Percentiles rank a stretch among this genome's conserved stretches.
These are phyloP conservation scores for Ectropis grisescens DNA, from an alignment of 1,140 invertebrate genomes.

Conservation along the genomic window DNA sequence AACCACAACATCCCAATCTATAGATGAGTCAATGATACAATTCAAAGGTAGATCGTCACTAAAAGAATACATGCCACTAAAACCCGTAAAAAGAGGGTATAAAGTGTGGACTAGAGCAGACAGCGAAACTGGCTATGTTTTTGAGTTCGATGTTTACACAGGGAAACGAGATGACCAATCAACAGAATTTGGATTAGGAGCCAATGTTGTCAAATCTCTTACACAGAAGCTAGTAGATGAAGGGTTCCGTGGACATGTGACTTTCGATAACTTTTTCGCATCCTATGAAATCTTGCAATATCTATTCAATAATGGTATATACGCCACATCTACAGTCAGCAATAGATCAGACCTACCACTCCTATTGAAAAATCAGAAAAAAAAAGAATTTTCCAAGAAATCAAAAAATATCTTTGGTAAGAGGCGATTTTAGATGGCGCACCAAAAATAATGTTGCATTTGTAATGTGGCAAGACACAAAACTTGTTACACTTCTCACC, in stretches of 20 bases:
- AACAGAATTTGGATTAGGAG: too few relatives aligned
- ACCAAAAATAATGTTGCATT: not conserved
- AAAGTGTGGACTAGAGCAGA: not conserved
- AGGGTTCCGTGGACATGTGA: too few relatives aligned
- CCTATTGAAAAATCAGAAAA: conserved; percentile 1
- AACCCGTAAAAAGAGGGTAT: not conserved
- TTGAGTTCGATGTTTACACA: not conserved
- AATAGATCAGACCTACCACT: conserved; percentile 2
- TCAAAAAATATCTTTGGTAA: too few relatives aligned
- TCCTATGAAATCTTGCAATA: too few relatives aligned
- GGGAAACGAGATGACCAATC: not conserved
- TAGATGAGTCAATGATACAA: not conserved
- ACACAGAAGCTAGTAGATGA: too few relatives aligned
- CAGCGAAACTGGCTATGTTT: not conserved
- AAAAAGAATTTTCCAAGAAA: not conserved
- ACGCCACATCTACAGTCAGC: too few relatives aligned
- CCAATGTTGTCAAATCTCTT: too few relatives aligned
- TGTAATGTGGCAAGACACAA: conserved; percentile 6
- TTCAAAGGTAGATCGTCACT: not conserved
- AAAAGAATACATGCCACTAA: not conserved
- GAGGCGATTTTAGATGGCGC: conserved; percentile 2
- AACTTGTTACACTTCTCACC: conserved; percentile 4
- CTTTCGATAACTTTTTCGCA: too few relatives aligned
- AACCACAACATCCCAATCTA: not conserved
- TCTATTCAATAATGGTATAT: too few relatives aligned